A percentile compares a stretch with the other conserved stretches of the same genome.
Evolutionary conservation across 2,113 vertebrate species (phyloP).

Genomic region (Ivindomyrus marchei): DNA sequence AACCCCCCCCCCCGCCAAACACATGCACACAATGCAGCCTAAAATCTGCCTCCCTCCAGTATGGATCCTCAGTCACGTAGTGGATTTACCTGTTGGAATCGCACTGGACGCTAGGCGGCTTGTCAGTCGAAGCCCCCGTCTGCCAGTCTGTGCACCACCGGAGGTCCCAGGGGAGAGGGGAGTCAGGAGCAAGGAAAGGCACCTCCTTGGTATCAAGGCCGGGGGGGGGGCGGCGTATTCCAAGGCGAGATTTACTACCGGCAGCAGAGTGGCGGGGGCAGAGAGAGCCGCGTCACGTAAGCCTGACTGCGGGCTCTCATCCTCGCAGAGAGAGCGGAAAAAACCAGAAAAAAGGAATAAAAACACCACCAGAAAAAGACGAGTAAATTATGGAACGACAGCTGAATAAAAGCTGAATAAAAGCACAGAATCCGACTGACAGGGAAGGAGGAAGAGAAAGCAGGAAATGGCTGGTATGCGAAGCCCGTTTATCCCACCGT

Average conservation of each 20-base stretch:
- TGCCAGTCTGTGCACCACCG: neutral
- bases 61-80: constrained; percentile 23
- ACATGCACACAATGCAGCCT: neutral
- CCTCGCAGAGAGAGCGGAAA: neutral
- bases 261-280: neutral
- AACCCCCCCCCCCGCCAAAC: neutral
- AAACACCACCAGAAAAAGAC: neutral
- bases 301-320: neutral
- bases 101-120: constrained; percentile 5
- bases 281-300: neutral
- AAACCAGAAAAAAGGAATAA: neutral
- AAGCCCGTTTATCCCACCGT: constrained; percentile 51
- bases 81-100: constrained; percentile 50
- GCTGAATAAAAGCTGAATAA: constrained; percentile 15
- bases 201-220: neutral
- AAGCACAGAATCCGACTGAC: constrained; percentile 28
- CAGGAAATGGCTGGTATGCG: constrained; percentile 30
- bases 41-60: neutral
- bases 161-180: constrained; percentile 18
- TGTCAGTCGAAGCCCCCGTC: neutral
- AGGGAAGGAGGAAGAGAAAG: constrained; percentile 18
- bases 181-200: neutral
- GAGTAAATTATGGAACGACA: neutral
- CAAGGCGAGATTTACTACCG: neutral
- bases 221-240: neutral